Evolutionary conservation across 2,797 vertebrate species (phyloP).

Genomic region (Sebastes taczanowskii): DNA sequence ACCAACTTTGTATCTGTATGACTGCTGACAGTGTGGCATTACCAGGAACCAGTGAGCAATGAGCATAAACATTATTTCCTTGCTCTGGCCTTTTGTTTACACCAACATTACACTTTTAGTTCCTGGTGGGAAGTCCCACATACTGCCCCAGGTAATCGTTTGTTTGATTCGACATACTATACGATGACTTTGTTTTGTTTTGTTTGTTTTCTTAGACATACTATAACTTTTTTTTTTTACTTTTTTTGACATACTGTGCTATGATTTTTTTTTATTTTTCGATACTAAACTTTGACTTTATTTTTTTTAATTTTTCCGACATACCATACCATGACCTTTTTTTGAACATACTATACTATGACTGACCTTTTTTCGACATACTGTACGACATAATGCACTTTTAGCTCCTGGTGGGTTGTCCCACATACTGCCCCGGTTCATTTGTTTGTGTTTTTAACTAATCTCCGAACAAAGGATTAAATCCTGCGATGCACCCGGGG

Average conservation of each 20-base stretch:
- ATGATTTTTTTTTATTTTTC: too few relatives aligned
- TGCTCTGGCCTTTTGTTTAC: background rate
- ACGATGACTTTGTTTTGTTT: too few relatives aligned
- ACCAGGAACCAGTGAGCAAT: background rate
- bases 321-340: too few relatives aligned
- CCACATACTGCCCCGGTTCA: conserved; percentile 27
- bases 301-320: too few relatives aligned
- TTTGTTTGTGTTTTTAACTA: conserved; percentile 56
- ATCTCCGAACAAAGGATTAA: conserved; percentile 57
- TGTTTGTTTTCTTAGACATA: too few relatives aligned
- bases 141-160: too few relatives aligned
- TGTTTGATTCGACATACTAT: too few relatives aligned
- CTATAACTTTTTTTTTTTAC: too few relatives aligned
- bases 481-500: background rate
- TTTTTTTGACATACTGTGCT: too few relatives aligned
- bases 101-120: background rate
- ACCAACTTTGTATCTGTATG: background rate
- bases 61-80: background rate
- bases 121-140: background rate
- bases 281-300: too few relatives aligned
- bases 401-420: conserved; percentile 1
- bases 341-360: too few relatives aligned
- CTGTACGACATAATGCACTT: background rate
- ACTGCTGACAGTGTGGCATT: background rate
- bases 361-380: too few relatives aligned